These are phyloP conservation scores for Urophycis tenuis DNA, from an alignment of 2,797 vertebrate genomes.

Conservation along the genomic window DNA sequence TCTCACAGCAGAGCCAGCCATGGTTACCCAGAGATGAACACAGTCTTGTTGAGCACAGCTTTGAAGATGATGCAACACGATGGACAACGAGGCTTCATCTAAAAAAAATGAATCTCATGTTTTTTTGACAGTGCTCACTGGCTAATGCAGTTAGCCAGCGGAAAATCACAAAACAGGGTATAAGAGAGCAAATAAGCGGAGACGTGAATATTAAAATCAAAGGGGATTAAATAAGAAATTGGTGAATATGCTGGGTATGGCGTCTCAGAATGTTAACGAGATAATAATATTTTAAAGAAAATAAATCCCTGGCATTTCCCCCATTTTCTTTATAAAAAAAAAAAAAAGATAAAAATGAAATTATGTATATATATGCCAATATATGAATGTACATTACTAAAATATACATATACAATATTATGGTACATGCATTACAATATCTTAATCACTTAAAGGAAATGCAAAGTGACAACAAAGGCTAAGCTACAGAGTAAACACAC, in stretches of 20 bases:
- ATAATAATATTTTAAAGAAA: too few relatives aligned
- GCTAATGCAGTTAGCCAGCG: background rate
- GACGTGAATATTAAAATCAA: conserved; percentile 7
- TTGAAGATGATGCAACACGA: conserved; percentile 53
- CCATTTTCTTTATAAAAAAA: too few relatives aligned
- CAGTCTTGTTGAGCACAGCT: conserved; percentile 25
- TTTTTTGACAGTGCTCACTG: conserved; percentile 18
- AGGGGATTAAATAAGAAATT: background rate
- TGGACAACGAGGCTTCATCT: conserved; percentile 25
- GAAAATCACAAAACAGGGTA: background rate
- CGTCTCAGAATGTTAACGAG: background rate
- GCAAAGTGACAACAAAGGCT: background rate
- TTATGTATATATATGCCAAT: too few relatives aligned
- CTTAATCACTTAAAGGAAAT: background rate
- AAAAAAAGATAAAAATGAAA: too few relatives aligned
- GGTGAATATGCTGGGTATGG: too few relatives aligned
- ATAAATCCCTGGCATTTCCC: too few relatives aligned
- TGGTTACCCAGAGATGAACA: conserved; percentile 27
- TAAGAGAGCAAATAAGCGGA: background rate
- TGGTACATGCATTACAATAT: background rate
- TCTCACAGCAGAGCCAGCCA: conserved; percentile 18
- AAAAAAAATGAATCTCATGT: conserved; percentile 23
- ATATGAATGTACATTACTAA: background rate
- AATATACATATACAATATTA: background rate
- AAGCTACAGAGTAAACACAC: background rate